Evolutionary conservation across 2,797 vertebrate genomes (phyloP), one percentile per base, ranked within the genome.

Genomic region (Silurus aristotelis): DNA sequence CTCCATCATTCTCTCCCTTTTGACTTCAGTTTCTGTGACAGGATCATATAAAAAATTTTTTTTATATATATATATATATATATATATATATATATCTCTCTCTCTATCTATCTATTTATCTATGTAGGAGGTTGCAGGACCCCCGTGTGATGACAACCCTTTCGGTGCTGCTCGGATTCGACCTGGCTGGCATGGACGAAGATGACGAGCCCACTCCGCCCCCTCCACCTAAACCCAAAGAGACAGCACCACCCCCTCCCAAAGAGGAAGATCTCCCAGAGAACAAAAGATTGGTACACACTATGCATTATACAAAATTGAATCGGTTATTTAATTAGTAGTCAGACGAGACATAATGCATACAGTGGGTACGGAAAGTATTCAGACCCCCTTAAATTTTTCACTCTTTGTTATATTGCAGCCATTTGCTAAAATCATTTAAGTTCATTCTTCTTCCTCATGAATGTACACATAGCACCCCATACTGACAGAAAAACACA

Each of bases 81-180:
- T n/a, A n/a, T n/a, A n/a, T n/a, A n/a, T n/a, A n/a, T n/a, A n/a
- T n/a, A n/a, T n/a, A n/a, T n/a, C n/a, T n/a, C n/a, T n/a, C n/a
- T n/a, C n/a, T n/a, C n/a, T n/a, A 22, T 60, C 15, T 55, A 4
- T 46, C 9, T n/a, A n/a, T n/a, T n/a, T n/a, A n/a, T 67, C 8
- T 84, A 14, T 89, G 22, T 82, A 98, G 97, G 89, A 97, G 96
- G 89, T 93, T 99, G 60, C 97, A 98, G 89, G 97, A 99, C 89
- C 96, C 96, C 4, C 93, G 97, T 80, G 96, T 99, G 84, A 99
- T 98, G 97, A 96, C 96, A 0, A 98, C 97, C 0, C 96, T 99
- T 1, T 98, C 97, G 5, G 97, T 98, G 72, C 93, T 99, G 81
- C 94, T 98, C 10, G 97, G 97, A 0, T 93, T 98, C 0, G 97